Percentiles rank a stretch among this genome's conserved stretches.
Evolutionary conservation across 2,888 invertebrate species (phyloP).

Genomic region (Lasioglossum malachurum): DNA sequence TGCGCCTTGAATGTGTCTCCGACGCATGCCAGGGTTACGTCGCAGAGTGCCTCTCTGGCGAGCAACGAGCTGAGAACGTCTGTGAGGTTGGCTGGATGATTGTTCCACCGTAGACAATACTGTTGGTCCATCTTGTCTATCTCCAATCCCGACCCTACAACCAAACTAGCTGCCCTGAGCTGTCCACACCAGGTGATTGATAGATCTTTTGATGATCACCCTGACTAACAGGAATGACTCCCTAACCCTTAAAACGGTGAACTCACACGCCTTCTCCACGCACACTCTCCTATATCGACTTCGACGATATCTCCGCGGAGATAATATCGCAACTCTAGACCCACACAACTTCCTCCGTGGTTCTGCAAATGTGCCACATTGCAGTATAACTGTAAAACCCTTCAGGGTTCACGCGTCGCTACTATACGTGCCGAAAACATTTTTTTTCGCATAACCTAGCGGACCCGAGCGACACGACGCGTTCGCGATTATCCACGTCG

Average conservation of each 20-base stretch:
- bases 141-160: slow-evolving; percentile 83
- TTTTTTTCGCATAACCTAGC: slow-evolving; percentile 82
- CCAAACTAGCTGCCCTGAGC: slow-evolving; percentile 80
- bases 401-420: slow-evolving; percentile 84
- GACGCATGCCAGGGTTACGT: slow-evolving; percentile 96
- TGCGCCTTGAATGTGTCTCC: slow-evolving; percentile 96
- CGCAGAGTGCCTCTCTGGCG: slow-evolving; percentile 95
- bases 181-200: slow-evolving; percentile 62
- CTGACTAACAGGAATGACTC: slow-evolving; percentile 70
- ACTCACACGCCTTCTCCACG: slow-evolving; percentile 71
- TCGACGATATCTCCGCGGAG: slow-evolving; percentile 70
- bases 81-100: slow-evolving; percentile 96
- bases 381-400: slow-evolving; percentile 85
- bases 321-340: slow-evolving; percentile 77
- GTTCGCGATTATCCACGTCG: slow-evolving; percentile 42
- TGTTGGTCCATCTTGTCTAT: slow-evolving; percentile 90
- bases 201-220: slow-evolving; percentile 66
- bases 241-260: slow-evolving; percentile 74
- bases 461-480: slow-evolving; percentile 27
- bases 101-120: slow-evolving; percentile 98
- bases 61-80: slow-evolving; percentile 95
- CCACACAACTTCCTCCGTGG: slow-evolving; percentile 82
- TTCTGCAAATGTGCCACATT: slow-evolving; percentile 85
- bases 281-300: slow-evolving; percentile 67
- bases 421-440: slow-evolving; percentile 84